Conservation (phyloP, 2,888 invertebrate genomes). For the Pandemis cinnamomeana region DNA sequence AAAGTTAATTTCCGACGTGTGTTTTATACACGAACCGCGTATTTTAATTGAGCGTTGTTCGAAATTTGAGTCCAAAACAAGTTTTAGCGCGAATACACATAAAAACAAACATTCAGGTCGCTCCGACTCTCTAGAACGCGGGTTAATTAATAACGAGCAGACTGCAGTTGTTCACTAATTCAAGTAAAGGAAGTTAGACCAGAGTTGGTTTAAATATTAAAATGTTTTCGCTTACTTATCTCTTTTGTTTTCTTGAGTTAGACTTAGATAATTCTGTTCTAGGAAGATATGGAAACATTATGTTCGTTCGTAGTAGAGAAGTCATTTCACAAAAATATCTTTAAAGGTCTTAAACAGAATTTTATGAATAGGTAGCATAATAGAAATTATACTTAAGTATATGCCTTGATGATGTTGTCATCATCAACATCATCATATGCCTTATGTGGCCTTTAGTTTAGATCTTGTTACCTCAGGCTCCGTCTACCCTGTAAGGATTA, state of each 20-base stretch:
- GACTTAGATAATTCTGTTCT: background rate
- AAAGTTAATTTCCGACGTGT: background rate
- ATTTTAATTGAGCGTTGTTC: slow-evolving; percentile 34
- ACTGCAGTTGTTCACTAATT: slow-evolving; percentile 42
- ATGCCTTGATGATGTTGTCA: no score
- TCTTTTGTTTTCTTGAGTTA: slow-evolving; percentile 8
- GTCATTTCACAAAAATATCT: background rate
- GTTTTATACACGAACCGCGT: slow-evolving; percentile 8
- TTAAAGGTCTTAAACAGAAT: no score
- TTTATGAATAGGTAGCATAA: no score
- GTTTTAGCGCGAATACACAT: slow-evolving; percentile 36
- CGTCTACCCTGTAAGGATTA: no score
- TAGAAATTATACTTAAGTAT: no score
- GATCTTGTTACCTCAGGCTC: no score
- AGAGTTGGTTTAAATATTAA: slow-evolving; percentile 39
- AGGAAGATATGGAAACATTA: background rate
- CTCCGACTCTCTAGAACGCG: slow-evolving; percentile 36
- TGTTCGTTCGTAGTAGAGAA: background rate
- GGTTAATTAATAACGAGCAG: slow-evolving; percentile 37
- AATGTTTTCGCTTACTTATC: slow-evolving; percentile 23
- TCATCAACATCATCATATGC: no score
- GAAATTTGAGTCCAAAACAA: slow-evolving; percentile 31
- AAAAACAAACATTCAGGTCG: slow-evolving; percentile 37
- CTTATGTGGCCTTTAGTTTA: no score
- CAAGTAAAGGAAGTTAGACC: slow-evolving; percentile 36